Conservation (phyloP, 2,797 vertebrate species). For the Sebastes aleutianus region DNA sequence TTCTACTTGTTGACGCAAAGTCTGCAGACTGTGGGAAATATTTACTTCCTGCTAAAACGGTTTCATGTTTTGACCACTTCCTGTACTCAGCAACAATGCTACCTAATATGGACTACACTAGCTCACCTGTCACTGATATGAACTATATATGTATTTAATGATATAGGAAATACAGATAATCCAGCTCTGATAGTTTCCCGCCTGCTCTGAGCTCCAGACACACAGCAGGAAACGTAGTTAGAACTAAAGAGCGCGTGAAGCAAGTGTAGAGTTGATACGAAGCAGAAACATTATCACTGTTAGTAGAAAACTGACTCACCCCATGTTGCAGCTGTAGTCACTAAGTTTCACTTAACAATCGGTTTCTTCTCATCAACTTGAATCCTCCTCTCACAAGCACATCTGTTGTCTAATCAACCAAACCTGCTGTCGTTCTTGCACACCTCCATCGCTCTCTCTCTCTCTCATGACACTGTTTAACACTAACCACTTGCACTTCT, state of each 20-base stretch:
- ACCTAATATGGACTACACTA: constrained; percentile 45
- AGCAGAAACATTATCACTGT: not conserved
- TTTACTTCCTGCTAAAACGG: constrained; percentile 47
- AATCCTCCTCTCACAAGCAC: not conserved
- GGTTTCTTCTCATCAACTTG: not conserved
- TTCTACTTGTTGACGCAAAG: not conserved
- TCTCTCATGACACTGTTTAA: constrained; percentile 18
- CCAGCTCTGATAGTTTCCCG: not conserved
- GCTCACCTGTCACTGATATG: not conserved
- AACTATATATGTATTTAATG: not conserved
- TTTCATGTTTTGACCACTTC: constrained; percentile 53
- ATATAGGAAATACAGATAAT: not conserved
- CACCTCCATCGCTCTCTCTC: not conserved
- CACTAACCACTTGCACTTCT: constrained; percentile 49
- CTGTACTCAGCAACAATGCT: constrained; percentile 27
- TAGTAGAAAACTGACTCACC: constrained; percentile 36
- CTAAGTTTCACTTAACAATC: not conserved
- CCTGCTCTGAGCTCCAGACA: not conserved
- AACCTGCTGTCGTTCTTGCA: not conserved
- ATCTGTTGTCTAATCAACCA: not conserved
- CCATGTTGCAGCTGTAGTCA: constrained; percentile 42
- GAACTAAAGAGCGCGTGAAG: not conserved
- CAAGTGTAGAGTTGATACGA: not conserved
- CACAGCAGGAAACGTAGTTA: not conserved
- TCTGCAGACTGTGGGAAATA: constrained; percentile 36